Conservation (phyloP, 2,888 invertebrate genomes). For the Agrypnus murinus region DNA sequence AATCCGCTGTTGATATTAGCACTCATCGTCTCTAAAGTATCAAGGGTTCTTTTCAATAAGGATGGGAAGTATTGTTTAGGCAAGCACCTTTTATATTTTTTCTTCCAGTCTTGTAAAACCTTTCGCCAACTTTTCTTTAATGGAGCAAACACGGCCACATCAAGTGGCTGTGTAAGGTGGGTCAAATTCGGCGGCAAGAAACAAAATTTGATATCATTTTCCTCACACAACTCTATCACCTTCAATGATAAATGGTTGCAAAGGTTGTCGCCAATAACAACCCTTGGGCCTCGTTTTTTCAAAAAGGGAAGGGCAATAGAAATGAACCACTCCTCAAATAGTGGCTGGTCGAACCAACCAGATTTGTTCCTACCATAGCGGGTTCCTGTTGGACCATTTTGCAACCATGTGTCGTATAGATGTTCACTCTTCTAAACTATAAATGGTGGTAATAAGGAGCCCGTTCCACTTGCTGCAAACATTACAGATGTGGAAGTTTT, state of each 20-base stretch:
- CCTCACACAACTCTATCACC: conserved; percentile 55
- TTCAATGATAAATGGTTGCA: conserved; percentile 43
- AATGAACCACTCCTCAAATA: conserved; percentile 23
- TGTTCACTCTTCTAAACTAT: neutral
- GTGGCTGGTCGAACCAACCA: conserved; percentile 2
- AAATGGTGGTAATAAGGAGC: neutral
- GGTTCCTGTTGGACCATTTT: neutral
- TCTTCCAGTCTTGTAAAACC: neutral
- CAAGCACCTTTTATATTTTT: neutral
- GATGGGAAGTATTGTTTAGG: neutral
- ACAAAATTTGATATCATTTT: conserved; percentile 64
- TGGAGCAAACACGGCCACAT: conserved; percentile 53
- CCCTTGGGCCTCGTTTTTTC: conserved; percentile 56
- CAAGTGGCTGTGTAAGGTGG: too few relatives aligned
- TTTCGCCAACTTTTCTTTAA: neutral
- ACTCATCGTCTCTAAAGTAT: too few relatives aligned
- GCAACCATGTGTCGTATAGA: conserved; percentile 1
- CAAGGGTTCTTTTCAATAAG: neutral
- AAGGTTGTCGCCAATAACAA: conserved; percentile 64
- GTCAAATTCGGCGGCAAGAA: conserved; percentile 61
- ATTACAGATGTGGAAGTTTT: conserved; percentile 16
- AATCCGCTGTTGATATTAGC: too few relatives aligned
- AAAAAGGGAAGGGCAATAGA: conserved; percentile 54
- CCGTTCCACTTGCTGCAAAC: neutral
- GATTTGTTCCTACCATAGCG: neutral